phyloP scores from a whole-genome alignment of 2,888 invertebrate species.

The Pseudanteris insignis region DNA sequence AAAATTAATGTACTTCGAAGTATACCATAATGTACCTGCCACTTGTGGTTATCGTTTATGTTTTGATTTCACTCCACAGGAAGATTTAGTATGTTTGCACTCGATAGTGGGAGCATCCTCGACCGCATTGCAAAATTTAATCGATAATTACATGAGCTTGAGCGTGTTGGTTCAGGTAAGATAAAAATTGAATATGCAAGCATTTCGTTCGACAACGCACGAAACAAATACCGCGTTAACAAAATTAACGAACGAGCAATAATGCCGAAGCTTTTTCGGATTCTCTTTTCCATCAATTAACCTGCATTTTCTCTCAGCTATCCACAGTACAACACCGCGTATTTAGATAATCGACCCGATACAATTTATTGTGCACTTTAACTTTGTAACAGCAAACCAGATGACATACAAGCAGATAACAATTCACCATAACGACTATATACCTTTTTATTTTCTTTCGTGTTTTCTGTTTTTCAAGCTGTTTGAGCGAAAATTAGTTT shows the following conservation, averaged over 20 bases:
- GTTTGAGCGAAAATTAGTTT: too few species aligned
- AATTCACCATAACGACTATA: too few species aligned
- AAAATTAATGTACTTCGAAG: too few species aligned
- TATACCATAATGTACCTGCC: too few species aligned
- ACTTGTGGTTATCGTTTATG: too few species aligned
- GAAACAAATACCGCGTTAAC: conserved; percentile 1
- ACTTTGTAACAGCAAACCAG: conserved; percentile 1
- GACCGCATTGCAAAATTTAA: conserved; percentile 70
- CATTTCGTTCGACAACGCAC: too few species aligned
- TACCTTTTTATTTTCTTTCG: too few species aligned
- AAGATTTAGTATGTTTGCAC: conserved; percentile 65
- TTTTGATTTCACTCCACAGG: conserved; percentile 51
- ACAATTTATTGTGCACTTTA: conserved; percentile 9
- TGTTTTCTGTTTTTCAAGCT: too few species aligned
- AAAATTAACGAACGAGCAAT: conserved; percentile 1
- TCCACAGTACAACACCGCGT: background rate
- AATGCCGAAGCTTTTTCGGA: too few species aligned
- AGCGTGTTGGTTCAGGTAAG: conserved; percentile 72
- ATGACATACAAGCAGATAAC: conserved; percentile 3
- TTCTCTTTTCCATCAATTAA: conserved; percentile 17
- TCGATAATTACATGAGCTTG: conserved; percentile 72
- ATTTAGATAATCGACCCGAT: conserved; percentile 15
- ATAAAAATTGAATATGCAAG: conserved; percentile 10
- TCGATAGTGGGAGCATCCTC: conserved; percentile 69
- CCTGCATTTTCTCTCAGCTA: too few species aligned